Conservation (phyloP, 2,113 vertebrate species). For the Fulica atra region DNA sequence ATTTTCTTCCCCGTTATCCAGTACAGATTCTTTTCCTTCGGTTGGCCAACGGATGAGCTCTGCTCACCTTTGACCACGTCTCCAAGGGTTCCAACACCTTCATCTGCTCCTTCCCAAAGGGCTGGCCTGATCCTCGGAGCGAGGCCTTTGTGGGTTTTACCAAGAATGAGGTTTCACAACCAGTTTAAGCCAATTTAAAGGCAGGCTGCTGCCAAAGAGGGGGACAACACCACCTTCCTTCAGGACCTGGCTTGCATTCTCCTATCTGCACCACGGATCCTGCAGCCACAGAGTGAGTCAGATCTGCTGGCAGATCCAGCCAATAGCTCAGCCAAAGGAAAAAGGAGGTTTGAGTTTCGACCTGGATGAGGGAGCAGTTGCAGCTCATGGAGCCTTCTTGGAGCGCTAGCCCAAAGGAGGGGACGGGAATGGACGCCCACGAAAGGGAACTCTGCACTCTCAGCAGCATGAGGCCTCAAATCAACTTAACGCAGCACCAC, state of each 20-base stretch:
- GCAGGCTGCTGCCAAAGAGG: background rate
- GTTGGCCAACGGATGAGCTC: background rate
- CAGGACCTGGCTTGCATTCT: slow-evolving; percentile 15
- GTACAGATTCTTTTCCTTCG: accelerated
- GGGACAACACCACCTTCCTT: slow-evolving; percentile 27
- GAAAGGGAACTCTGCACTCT: background rate
- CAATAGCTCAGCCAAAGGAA: background rate
- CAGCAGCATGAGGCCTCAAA: background rate
- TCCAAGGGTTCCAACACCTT: background rate
- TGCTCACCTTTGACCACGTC: background rate
- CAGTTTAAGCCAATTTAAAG: background rate
- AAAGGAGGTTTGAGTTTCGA: background rate
- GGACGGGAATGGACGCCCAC: background rate
- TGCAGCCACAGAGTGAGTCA: background rate
- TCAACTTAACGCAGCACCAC: background rate
- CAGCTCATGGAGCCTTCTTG: background rate
- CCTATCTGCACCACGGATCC: background rate
- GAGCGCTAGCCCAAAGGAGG: background rate
- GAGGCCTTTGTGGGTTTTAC: background rate
- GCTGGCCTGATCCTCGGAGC: background rate
- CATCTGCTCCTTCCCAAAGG: background rate
- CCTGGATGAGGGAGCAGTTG: background rate
- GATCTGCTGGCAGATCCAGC: background rate
- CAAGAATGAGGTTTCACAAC: background rate
- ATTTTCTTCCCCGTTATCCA: accelerated